phyloP scores from a whole-genome alignment of 2,888 invertebrate genomes.

The Plutella xylostella region DNA sequence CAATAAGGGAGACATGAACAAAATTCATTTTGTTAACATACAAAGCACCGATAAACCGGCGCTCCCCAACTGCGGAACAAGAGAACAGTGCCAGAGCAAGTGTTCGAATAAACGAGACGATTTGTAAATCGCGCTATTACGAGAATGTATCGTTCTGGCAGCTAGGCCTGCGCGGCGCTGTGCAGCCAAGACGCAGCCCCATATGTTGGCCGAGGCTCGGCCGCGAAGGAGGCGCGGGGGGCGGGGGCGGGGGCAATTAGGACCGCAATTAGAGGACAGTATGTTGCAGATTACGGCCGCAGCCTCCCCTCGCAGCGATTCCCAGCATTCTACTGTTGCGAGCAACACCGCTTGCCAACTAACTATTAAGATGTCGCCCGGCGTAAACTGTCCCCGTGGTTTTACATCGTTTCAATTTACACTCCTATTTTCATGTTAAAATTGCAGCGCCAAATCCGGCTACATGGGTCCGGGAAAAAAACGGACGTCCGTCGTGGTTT shows the following conservation, averaged over 20 bases:
- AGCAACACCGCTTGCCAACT: conserved; percentile 61
- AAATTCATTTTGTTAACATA: conserved; percentile 5
- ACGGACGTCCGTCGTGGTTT: conserved; percentile 3
- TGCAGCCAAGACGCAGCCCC: conserved; percentile 33
- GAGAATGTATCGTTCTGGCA: conserved; percentile 19
- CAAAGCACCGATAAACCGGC: conserved; percentile 4
- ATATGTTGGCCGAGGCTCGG: conserved; percentile 25
- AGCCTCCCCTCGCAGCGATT: conserved; percentile 40
- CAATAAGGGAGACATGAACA: not conserved
- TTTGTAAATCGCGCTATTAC: conserved; percentile 49
- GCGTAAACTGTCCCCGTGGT: conserved; percentile 22
- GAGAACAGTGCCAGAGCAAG: conserved; percentile 8
- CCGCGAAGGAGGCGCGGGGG: conserved; percentile 26
- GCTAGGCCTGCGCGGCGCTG: conserved; percentile 13
- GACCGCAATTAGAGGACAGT: conserved; percentile 68
- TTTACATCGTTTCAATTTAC: conserved; percentile 16
- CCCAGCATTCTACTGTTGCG: conserved; percentile 39
- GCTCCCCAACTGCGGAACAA: conserved; percentile 2
- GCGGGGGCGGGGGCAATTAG: conserved; percentile 49
- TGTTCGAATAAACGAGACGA: conserved; percentile 32
- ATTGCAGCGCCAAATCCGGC: too few species aligned
- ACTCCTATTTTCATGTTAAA: not conserved
- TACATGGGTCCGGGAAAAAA: conserved; percentile 1
- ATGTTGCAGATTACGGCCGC: conserved; percentile 62
- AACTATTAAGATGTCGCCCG: conserved; percentile 52